phyloP scores from a whole-genome alignment of 2,797 vertebrate genomes.

The Amazona ochrocephala region DNA sequence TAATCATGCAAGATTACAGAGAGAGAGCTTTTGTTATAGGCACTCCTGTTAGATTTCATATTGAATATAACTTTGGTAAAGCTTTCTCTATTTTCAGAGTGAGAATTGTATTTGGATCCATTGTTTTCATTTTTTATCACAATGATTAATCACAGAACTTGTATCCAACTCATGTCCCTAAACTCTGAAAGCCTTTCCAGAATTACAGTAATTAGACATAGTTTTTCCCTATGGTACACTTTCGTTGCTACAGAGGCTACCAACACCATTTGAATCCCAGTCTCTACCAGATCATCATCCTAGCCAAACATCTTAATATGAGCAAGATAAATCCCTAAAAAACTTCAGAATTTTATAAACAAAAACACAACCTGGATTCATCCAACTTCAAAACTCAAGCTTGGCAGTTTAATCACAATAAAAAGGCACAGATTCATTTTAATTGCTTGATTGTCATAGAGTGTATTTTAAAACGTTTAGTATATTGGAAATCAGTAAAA shows the following conservation, averaged over 20 bases:
- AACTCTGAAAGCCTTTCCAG: background rate
- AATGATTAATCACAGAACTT: slow-evolving; percentile 2
- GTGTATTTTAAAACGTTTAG: background rate
- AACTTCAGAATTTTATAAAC: background rate
- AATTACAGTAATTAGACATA: background rate
- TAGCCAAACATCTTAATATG: background rate
- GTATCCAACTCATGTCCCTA: background rate
- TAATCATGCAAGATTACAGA: slow-evolving; percentile 57
- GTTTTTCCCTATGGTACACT: background rate
- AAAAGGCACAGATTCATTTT: background rate
- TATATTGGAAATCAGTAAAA: background rate
- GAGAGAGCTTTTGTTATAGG: slow-evolving; percentile 39
- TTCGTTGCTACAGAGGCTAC: background rate
- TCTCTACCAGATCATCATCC: background rate
- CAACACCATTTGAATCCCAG: background rate
- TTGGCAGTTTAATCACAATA: background rate
- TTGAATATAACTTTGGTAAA: slow-evolving; percentile 41
- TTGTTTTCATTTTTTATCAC: slow-evolving; percentile 56
- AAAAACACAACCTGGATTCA: background rate
- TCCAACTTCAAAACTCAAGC: background rate
- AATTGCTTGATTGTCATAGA: background rate
- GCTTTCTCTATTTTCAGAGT: slow-evolving; percentile 44
- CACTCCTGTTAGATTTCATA: slow-evolving; percentile 48
- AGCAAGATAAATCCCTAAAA: background rate
- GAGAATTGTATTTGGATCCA: slow-evolving; percentile 47